Base-by-base conservation (phyloP, 2,797 vertebrate species). In the Pseudochaenichthys georgianus region DNA sequence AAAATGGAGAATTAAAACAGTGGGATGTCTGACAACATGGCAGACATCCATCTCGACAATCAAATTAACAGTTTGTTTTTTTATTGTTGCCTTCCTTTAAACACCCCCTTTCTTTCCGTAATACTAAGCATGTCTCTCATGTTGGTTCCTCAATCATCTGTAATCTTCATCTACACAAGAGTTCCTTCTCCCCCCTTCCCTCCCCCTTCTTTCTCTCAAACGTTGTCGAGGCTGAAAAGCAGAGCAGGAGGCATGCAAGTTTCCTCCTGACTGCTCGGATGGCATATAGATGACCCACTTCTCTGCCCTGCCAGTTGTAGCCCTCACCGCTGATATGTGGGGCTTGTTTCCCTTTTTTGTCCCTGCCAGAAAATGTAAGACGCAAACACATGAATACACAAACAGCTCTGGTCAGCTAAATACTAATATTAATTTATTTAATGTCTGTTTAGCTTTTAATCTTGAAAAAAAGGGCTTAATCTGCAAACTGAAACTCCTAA, bases 211-310 rank as follows among this genome's bases (percentile, higher is more conserved):
- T 66, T 64, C 55, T 42, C 63, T 65, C 19, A 58, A 82, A 60
- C 53, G 69, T 75, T 70, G 58, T 64, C 11, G 55, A 64, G 66
- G 78, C 73, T 87, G 84, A 86, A 74, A 83, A 81, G 76, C 78
- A 65, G 72, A 87, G 79, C 77, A 78, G 75, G 80, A 86, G 73
- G 67, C 70, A 70, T 71, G 71, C 28, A 43, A 74, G 83, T 85
- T 78, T 86, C 83, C 83, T 79, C 76, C 71, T 16, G 66, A 67
- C 86, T 81, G 83, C 88, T 87, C 67, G 66, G 58, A 67, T 86
- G 86, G 80, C 87, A 88, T 90, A 90, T 88, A 91, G 89, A 90
- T 90, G 92, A 92, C 91, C 89, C 91, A 88, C 83, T 92, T 90
- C 78, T 82, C 55, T 34, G 72, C 48, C 54, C 54, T 81, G 59